Percentiles rank a stretch among this genome's conserved stretches.
These are phyloP conservation scores for Cynodonichthys magdalenae DNA, from an alignment of 2,797 vertebrate species.

Conservation along the genomic window DNA sequence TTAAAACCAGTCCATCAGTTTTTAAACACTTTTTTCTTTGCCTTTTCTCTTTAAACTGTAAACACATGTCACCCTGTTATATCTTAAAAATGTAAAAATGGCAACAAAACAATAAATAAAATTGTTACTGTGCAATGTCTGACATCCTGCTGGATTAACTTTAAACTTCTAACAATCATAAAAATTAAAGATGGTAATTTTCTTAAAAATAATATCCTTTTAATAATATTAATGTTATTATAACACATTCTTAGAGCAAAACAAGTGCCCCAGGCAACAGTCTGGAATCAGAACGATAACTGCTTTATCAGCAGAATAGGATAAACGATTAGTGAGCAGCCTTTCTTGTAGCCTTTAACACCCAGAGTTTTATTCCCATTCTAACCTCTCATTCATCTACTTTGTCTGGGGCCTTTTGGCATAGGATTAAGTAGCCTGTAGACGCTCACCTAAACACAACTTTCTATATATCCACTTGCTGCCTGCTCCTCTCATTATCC, in stretches of 20 bases:
- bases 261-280: slow-evolving; percentile 74
- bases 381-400: slow-evolving; percentile 50
- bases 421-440: slow-evolving; percentile 62
- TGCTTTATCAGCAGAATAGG: slow-evolving; percentile 72
- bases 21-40: slow-evolving; percentile 54
- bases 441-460: slow-evolving; percentile 60
- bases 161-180: slow-evolving; percentile 76
- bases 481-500: slow-evolving; percentile 31
- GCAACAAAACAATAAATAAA: slow-evolving; percentile 84
- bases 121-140: slow-evolving; percentile 79
- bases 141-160: slow-evolving; percentile 76
- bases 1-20: slow-evolving; percentile 63
- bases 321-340: slow-evolving; percentile 45
- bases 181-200: slow-evolving; percentile 60
- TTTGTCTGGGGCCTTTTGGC: slow-evolving; percentile 60
- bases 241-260: slow-evolving; percentile 83
- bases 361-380: slow-evolving; percentile 37
- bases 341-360: slow-evolving; percentile 52
- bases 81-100: slow-evolving; percentile 80
- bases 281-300: slow-evolving; percentile 77
- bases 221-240: slow-evolving; percentile 75
- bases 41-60: slow-evolving; percentile 58
- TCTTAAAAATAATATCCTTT: slow-evolving; percentile 63
- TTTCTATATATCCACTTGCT: slow-evolving; percentile 41
- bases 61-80: slow-evolving; percentile 59